Evolutionary conservation across 2,888 invertebrate genomes (phyloP), one percentile per base, ranked within the genome.

Genomic region (Agrotis puta): DNA sequence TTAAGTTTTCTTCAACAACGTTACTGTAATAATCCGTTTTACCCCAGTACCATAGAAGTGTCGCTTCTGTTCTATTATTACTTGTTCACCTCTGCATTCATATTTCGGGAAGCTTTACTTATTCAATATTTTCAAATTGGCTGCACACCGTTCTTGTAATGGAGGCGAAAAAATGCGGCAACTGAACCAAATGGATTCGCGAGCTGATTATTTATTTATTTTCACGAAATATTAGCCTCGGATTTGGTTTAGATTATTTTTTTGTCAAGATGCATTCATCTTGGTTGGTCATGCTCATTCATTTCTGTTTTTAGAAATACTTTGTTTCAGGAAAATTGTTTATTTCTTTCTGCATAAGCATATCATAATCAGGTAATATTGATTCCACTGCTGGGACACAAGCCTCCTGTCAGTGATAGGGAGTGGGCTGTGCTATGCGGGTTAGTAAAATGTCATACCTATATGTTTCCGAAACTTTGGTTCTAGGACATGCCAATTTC

Each of bases 101-200:
- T 92, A 93, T 93, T 93, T 90, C 87, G 88, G 88, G 88, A 86
- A 88, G 90, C 88, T 90, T 92, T 92, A 95, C 90, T 95, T 94
- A 95, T 95, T 95, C 94, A 95, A 94, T 94, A 94, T 94, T 94
- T 93, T 89, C 92, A 94, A 95, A 95, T 94, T 95, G 94, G 92
- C 92, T 91, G 91, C 90, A 90, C 92, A 87, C 87, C 90, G 88
- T 85, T 84, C 79, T 79, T 88, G 91, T 95, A 95, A 95, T 94
- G 94, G 94, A 92, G 88, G 85, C 86, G 91, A 94, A 95, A 94
- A 95, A 95, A 93, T 85, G 78, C 86, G 89, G 84, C 90, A 92
- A 91, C 91, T 88, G 88, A 87, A 89, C 89, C 91, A 94, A 95
- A 94, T 94, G 94, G 94, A 94, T 94, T 94, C 91, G 90, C 84